These are phyloP conservation scores for Drusus annulatus DNA, from an alignment of 1,140 invertebrate genomes.

Conservation along the genomic window DNA sequence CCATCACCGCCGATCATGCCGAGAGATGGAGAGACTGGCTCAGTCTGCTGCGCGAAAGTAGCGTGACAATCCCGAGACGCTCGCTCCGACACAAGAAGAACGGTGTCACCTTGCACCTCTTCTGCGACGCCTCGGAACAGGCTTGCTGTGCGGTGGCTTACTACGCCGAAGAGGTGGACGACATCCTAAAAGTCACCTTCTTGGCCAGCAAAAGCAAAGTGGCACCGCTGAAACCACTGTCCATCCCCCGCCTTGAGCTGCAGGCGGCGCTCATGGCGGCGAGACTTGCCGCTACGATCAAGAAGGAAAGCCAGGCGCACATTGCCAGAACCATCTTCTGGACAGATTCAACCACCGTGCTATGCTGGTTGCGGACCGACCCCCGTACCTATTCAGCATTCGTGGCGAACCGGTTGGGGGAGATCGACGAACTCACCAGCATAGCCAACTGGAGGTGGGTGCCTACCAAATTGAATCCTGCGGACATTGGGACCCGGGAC, in stretches of 20 bases:
- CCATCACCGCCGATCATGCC: constrained; percentile 47
- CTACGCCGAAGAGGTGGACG: neutral
- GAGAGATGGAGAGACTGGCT: constrained; percentile 49
- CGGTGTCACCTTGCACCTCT: neutral
- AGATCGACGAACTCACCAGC: constrained; percentile 60
- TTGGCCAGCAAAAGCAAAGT: too few species aligned
- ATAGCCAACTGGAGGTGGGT: constrained; percentile 53
- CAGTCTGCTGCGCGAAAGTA: neutral
- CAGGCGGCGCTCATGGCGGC: too few species aligned
- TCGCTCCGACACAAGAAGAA: neutral
- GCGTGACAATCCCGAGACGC: neutral
- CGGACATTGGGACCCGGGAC: constrained; percentile 51
- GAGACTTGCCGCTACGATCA: too few species aligned
- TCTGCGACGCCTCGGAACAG: constrained; percentile 10
- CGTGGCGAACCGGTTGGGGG: constrained; percentile 61
- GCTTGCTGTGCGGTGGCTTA: constrained; percentile 14
- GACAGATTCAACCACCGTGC: constrained; percentile 61
- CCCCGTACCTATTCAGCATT: constrained; percentile 60
- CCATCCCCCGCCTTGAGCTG: too few species aligned
- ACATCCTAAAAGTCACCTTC: too few species aligned
- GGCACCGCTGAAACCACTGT: too few species aligned
- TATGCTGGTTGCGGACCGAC: constrained; percentile 60
- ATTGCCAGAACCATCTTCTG: too few species aligned
- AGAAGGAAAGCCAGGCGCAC: too few species aligned
- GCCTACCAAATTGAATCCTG: constrained; percentile 51